A percentile compares a stretch with the other conserved stretches of the same genome.
phyloP scores from a whole-genome alignment of 2,888 invertebrate genomes.

The Plebejus argus region DNA sequence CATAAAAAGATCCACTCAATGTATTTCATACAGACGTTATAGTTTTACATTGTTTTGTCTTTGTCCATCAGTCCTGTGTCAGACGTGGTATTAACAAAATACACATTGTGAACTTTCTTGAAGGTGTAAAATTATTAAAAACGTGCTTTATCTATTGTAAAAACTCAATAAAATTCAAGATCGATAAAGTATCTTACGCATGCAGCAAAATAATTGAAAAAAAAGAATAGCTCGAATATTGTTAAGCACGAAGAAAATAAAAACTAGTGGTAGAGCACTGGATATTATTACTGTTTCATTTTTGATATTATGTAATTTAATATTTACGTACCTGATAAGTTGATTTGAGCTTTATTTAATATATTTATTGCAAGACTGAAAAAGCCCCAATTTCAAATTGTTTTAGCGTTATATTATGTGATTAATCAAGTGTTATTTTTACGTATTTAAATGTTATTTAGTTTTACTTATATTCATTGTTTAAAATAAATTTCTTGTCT shows the following conservation, averaged over 20 bases:
- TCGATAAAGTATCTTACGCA: too few relatives aligned
- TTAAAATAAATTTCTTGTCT: not conserved
- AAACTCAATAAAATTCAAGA: too few relatives aligned
- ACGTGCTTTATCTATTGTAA: too few relatives aligned
- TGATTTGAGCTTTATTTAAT: not conserved
- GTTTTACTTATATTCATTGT: not conserved
- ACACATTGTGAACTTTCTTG: too few relatives aligned
- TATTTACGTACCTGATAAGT: not conserved
- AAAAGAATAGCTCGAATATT: not conserved
- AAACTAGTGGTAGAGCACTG: not conserved
- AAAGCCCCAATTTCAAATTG: not conserved
- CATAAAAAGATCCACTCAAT: not conserved
- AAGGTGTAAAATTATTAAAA: too few relatives aligned
- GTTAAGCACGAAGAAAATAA: not conserved
- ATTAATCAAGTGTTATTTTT: not conserved
- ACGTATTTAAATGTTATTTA: not conserved
- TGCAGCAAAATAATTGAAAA: not conserved
- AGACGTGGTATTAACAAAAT: not conserved
- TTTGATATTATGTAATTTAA: not conserved
- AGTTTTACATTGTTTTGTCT: not conserved
- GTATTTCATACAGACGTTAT: not conserved
- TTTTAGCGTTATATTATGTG: not conserved
- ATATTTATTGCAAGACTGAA: constrained; percentile 2
- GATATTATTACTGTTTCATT: not conserved
- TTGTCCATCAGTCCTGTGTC: not conserved